These are phyloP conservation scores for Rhynchomys soricoides DNA, from an alignment of 2,113 vertebrate species.

Conservation along the genomic window DNA sequence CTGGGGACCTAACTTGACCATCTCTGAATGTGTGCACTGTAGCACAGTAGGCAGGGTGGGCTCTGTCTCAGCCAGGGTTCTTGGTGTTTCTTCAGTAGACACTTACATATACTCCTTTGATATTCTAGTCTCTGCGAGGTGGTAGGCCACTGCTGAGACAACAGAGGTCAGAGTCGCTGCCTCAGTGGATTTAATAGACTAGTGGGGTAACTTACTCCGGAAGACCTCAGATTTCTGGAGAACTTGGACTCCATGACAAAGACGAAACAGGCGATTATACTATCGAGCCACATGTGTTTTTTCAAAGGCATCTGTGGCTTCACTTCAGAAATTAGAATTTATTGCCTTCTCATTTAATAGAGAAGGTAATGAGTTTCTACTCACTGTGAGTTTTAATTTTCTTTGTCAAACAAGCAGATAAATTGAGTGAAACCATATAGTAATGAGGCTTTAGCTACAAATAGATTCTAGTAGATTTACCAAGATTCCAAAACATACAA, in stretches of 20 bases:
- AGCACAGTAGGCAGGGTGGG: neutral
- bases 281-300: neutral
- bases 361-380: neutral
- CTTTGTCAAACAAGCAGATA: neutral
- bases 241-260: neutral
- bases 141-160: neutral
- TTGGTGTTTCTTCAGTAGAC: neutral
- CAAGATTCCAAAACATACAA: neutral
- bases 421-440: neutral
- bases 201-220: neutral
- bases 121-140: neutral
- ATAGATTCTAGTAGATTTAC: neutral
- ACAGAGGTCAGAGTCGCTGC: neutral
- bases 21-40: neutral
- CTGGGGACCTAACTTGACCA: neutral
- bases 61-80: neutral
- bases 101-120: neutral
- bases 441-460: slow-evolving; percentile 20
- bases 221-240: slow-evolving; percentile 2
- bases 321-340: slow-evolving; percentile 21
- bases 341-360: neutral
- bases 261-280: neutral
- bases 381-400: slow-evolving; percentile 12
- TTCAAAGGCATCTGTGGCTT: neutral
- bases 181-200: neutral